These are phyloP conservation scores for Empidonax traillii DNA, from an alignment of 2,113 vertebrate species.

Conservation along the genomic window DNA sequence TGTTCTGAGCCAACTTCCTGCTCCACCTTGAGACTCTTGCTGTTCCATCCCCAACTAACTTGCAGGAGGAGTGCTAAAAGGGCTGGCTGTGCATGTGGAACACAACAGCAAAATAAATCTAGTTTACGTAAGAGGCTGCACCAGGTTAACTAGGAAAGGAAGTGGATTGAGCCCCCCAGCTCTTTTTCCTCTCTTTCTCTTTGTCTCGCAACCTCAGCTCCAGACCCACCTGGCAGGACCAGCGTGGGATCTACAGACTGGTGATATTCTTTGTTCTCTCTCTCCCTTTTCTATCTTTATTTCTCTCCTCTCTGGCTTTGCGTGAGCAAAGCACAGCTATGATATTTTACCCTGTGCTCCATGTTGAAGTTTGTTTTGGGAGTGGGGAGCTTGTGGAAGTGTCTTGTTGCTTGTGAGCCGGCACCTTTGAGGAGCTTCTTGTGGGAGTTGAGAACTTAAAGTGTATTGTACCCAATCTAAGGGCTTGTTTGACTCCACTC, in stretches of 20 bases:
- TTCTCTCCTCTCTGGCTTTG: too few relatives aligned
- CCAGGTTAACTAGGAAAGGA: background rate
- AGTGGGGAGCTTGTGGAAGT: background rate
- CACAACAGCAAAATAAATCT: background rate
- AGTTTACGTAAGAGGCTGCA: background rate
- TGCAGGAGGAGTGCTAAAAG: background rate
- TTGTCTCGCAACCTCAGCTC: background rate
- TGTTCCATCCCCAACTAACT: too few relatives aligned
- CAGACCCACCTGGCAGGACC: background rate
- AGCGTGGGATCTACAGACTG: background rate
- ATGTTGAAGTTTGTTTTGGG: background rate
- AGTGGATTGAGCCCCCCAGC: accelerated
- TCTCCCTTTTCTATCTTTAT: background rate
- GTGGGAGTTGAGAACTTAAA: background rate
- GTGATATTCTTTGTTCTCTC: background rate
- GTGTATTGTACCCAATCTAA: accelerated
- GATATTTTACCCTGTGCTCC: too few relatives aligned
- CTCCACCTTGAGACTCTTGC: background rate
- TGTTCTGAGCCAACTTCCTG: background rate
- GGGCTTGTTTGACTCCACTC: background rate
- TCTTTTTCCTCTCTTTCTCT: background rate
- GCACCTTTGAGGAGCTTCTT: background rate
- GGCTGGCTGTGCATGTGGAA: background rate
- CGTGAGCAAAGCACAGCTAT: too few relatives aligned
- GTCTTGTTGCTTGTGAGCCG: background rate